These are phyloP conservation scores for Excalfactoria chinensis DNA, from an alignment of 2,113 vertebrate genomes.

Conservation along the genomic window DNA sequence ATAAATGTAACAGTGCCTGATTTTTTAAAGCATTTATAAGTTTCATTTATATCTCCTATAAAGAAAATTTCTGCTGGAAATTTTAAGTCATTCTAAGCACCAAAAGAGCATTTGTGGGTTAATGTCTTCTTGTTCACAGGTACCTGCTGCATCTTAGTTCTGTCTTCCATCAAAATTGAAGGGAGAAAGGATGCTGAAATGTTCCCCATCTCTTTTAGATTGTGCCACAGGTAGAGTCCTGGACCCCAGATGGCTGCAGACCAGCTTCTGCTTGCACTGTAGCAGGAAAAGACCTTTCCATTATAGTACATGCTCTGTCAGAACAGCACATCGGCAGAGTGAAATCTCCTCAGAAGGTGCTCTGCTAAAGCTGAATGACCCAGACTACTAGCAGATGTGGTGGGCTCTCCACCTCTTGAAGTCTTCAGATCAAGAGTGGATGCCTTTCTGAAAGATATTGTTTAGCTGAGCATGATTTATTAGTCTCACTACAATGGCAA, in stretches of 20 bases:
- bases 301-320: not conserved
- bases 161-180: not conserved
- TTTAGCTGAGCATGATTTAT: not conserved
- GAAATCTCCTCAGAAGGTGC: not conserved
- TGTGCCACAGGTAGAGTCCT: not conserved
- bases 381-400: not conserved
- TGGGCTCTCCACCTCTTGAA: not conserved
- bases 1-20: not conserved
- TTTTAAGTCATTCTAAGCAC: not conserved
- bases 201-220: not conserved
- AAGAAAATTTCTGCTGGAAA: not conserved
- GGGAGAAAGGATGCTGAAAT: not conserved
- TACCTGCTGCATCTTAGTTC: not conserved
- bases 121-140: not conserved
- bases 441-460: not conserved
- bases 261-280: not conserved
- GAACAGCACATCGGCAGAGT: not conserved
- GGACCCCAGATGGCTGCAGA: not conserved
- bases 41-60: not conserved
- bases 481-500: not conserved
- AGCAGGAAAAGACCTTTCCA: not conserved
- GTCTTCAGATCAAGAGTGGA: not conserved
- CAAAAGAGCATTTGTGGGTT: not conserved
- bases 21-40: not conserved
- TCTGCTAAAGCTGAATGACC: not conserved